Evolutionary conservation across 2,888 invertebrate species (phyloP).

Genomic region (Seira musarum): DNA sequence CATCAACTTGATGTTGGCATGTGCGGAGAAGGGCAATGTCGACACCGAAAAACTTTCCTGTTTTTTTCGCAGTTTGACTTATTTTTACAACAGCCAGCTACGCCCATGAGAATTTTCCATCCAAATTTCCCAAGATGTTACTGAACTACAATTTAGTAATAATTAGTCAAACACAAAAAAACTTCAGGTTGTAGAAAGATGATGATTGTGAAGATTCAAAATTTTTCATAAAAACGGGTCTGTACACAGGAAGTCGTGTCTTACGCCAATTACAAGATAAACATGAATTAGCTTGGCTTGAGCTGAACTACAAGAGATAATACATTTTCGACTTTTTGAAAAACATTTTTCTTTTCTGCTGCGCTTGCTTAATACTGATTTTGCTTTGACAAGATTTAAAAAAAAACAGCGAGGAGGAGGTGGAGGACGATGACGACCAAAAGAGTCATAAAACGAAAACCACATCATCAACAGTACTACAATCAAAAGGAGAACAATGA

Average conservation of each 20-base stretch:
- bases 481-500: slow-evolving; percentile 4
- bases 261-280: slow-evolving; percentile 30
- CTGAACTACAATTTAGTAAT: slow-evolving; percentile 61
- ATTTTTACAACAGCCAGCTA: slow-evolving; percentile 32
- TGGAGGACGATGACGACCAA: background rate
- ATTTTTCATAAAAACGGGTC: slow-evolving; percentile 10
- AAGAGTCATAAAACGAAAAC: slow-evolving; percentile 20
- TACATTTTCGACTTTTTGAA: too few relatives aligned
- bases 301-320: background rate
- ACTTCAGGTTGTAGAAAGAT: background rate
- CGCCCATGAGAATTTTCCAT: slow-evolving; percentile 60
- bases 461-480: slow-evolving; percentile 30
- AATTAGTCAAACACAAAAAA: slow-evolving; percentile 57
- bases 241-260: slow-evolving; percentile 49
- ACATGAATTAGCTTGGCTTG: background rate
- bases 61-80: background rate
- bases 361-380: too few relatives aligned
- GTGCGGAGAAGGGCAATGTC: too few relatives aligned
- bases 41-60: slow-evolving; percentile 5
- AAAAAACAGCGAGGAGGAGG: background rate
- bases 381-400: background rate
- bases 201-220: slow-evolving; percentile 29
- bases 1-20: background rate
- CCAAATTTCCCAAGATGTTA: slow-evolving; percentile 62
- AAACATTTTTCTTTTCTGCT: too few relatives aligned